Evolutionary conservation across 2,888 invertebrate species (phyloP).

Genomic region (Ecliptopera silaceata): DNA sequence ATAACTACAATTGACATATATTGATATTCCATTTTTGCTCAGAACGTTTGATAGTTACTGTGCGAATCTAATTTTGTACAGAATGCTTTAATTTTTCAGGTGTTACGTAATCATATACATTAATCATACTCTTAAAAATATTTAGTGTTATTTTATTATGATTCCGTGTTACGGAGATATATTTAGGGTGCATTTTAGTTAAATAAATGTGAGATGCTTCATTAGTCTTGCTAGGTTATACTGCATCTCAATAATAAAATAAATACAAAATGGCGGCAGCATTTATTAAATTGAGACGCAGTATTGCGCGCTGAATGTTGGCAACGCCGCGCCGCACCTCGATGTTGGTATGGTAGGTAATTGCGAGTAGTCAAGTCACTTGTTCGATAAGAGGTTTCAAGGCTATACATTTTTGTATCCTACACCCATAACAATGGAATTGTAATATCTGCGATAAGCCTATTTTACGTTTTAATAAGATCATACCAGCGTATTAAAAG

Average conservation of each 20-base stretch:
- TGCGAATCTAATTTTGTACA: constrained; percentile 48
- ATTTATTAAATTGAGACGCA: constrained; percentile 73
- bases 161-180: not conserved
- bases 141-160: not conserved
- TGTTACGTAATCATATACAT: constrained; percentile 28
- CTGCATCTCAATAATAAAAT: constrained; percentile 54
- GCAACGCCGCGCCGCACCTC: constrained; percentile 79
- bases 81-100: constrained; percentile 37
- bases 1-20: constrained; percentile 54
- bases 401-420: constrained; percentile 71
- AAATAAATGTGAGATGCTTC: not conserved
- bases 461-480: constrained; percentile 47
- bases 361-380: constrained; percentile 67
- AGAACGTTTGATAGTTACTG: constrained; percentile 41
- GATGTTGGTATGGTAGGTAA: constrained; percentile 43
- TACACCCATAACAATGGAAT: constrained; percentile 69
- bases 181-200: not conserved
- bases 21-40: constrained; percentile 44
- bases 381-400: constrained; percentile 80
- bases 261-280: constrained; percentile 73
- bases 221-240: not conserved
- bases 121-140: not conserved
- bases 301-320: constrained; percentile 66
- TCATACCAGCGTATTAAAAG: constrained; percentile 41
- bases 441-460: constrained; percentile 55